These are phyloP conservation scores for Stenichneumon culpator DNA, from an alignment of 2,888 invertebrate genomes.

Conservation along the genomic window DNA sequence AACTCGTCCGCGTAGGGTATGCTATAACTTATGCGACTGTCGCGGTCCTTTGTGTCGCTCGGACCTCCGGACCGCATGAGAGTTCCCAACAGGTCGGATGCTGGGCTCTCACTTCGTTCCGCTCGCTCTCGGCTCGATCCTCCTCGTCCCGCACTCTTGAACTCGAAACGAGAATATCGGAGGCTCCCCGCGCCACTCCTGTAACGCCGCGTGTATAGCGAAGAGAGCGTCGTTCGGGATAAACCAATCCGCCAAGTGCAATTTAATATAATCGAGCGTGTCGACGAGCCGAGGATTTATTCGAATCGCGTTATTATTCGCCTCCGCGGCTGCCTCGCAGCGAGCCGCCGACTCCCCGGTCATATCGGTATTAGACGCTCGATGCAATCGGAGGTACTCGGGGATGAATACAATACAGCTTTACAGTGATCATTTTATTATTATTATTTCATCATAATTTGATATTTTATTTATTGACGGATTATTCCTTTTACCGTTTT, in stretches of 20 bases:
- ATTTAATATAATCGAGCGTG: constrained; percentile 70
- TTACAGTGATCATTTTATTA: too few relatives aligned
- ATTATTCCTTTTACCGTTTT: too few relatives aligned
- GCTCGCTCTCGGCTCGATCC: background rate
- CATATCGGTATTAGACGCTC: background rate
- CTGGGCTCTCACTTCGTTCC: constrained; percentile 31
- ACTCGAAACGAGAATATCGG: constrained; percentile 39
- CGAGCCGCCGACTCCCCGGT: background rate
- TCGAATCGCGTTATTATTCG: constrained; percentile 44
- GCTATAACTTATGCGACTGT: constrained; percentile 77
- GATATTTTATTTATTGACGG: too few relatives aligned
- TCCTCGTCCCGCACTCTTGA: constrained; percentile 6
- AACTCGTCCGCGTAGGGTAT: constrained; percentile 62
- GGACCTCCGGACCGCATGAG: constrained; percentile 39
- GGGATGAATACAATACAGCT: too few relatives aligned
- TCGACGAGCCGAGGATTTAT: constrained; percentile 65
- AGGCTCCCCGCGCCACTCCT: background rate
- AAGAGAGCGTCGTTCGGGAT: constrained; percentile 58
- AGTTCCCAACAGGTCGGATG: constrained; percentile 48
- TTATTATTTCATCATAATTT: too few relatives aligned
- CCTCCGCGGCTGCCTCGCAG: background rate
- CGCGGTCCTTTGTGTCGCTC: constrained; percentile 74
- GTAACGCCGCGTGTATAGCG: constrained; percentile 56
- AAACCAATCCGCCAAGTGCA: constrained; percentile 71
- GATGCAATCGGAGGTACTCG: background rate